Evolutionary conservation across 2,888 invertebrate species (phyloP), one percentile per base, ranked within the genome.

Genomic region (Hetaerina titia): DNA sequence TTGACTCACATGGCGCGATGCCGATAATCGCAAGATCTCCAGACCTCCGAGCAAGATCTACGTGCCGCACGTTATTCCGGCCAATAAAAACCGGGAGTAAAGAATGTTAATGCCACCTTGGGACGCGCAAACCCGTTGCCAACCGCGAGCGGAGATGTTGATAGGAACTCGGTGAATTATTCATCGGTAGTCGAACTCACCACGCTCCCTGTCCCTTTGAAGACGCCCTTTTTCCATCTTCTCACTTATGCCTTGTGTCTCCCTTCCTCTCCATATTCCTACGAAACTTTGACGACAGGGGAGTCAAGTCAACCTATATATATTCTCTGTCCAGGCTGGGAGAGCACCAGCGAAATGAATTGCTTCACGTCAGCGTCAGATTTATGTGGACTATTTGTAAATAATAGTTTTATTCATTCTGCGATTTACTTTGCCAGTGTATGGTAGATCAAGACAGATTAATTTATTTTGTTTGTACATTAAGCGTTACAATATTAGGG

Each of bases 111-210:
- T 13, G 22, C 22, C 58, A 31, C 57, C 8, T 45, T n/a, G 19
- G 15, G 19, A 13, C 19, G 88, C 56, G 45, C 56, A 56, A 45
- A 45, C 19, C 45, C 89, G 89, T 58, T 58, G 58, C n/a, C 56
- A 17, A 17, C 57, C 57, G 56, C 57, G 57, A 56, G 89, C 89
- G 22, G 22, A 56, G 11, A 89, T 89, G 57, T 89, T 89, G 89
- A 89, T 89, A 89, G 57, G 57, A 57, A 58, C 11, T 58, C 45
- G 15, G 58, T 89, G 89, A 89, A 89, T 89, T 57, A 89, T 89
- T 89, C 89, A 89, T 58, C 89, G n/a, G 57, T 57, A 89, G 58
- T 89, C 89, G 57, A 89, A 89, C 57, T 19, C 58, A 22, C 89
- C 57, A n/a, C 57, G 56, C 22, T 89, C 89, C 89, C 57, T 58